phyloP scores from a whole-genome alignment of 2,888 invertebrate genomes.

The Teleogryllus oceanicus region DNA sequence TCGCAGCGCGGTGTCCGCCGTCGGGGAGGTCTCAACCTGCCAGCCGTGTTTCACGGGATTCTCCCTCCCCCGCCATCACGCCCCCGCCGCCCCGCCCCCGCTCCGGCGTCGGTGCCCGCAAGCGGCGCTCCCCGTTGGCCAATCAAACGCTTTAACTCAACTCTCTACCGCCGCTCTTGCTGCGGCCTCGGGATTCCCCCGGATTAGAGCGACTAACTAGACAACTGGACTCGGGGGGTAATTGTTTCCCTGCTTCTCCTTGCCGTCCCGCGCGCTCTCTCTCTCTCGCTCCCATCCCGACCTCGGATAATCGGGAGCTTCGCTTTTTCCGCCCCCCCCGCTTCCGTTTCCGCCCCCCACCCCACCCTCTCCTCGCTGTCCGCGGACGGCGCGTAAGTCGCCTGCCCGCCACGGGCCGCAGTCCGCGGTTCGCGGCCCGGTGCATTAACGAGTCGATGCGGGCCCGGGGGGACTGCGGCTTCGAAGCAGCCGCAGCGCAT shows the following conservation, averaged over 20 bases:
- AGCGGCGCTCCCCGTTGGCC: not conserved
- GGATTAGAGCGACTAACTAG: constrained; percentile 7
- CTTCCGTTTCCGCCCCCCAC: not conserved
- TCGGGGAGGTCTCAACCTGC: not conserved
- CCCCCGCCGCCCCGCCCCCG: not conserved
- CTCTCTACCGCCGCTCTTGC: not conserved
- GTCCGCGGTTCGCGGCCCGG: too few relatives aligned
- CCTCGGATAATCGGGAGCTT: not conserved
- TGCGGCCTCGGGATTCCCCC: not conserved
- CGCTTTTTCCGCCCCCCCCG: not conserved
- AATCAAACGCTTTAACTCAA: constrained; percentile 18
- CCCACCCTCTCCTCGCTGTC: not conserved
- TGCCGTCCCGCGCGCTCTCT: not conserved
- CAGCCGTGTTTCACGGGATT: constrained; percentile 9
- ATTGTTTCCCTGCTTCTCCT: not conserved
- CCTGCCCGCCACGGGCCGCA: not conserved
- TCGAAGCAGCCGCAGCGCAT: too few relatives aligned
- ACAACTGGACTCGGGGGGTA: not conserved
- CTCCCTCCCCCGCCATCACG: not conserved
- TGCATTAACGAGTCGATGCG: too few relatives aligned
- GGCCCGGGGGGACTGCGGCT: too few relatives aligned
- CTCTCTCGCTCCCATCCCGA: not conserved
- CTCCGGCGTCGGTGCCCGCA: not conserved
- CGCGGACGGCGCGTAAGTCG: not conserved
- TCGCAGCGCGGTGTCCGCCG: too few relatives aligned